Evolutionary conservation across 2,888 invertebrate genomes (phyloP).

Genomic region (Agrotis puta): DNA sequence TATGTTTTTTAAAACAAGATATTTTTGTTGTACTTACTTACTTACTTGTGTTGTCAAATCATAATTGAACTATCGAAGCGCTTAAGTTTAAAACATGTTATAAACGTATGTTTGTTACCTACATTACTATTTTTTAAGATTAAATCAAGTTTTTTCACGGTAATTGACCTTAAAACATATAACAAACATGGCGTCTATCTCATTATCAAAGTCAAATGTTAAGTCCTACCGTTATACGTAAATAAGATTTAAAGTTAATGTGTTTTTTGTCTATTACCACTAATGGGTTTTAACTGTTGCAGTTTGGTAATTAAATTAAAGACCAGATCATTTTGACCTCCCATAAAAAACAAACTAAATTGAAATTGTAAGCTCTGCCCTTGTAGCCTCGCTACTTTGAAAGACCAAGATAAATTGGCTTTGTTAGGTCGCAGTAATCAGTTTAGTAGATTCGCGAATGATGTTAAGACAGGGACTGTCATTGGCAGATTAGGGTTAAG

Average conservation of each 20-base stretch:
- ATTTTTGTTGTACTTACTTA: too few relatives aligned
- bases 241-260: constrained; percentile 33
- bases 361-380: background rate
- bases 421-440: constrained; percentile 9
- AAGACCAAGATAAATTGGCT: constrained; percentile 24
- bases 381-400: background rate
- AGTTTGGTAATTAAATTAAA: constrained; percentile 39
- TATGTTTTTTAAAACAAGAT: too few relatives aligned
- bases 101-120: background rate
- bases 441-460: constrained; percentile 42
- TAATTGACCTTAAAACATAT: constrained; percentile 8
- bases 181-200: background rate
- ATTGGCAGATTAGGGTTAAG: constrained; percentile 43
- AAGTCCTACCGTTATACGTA: constrained; percentile 51
- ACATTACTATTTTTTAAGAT: background rate
- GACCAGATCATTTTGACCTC: constrained; percentile 13
- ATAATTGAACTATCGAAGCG: background rate
- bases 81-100: background rate
- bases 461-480: constrained; percentile 50
- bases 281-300: constrained; percentile 65
- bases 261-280: constrained; percentile 53
- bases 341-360: background rate
- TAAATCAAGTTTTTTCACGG: background rate
- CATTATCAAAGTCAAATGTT: constrained; percentile 40
- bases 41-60: too few relatives aligned